A percentile compares a stretch with the other conserved stretches of the same genome.
Conservation (phyloP, 1,140 invertebrate species). For the Magallana angulata region DNA sequence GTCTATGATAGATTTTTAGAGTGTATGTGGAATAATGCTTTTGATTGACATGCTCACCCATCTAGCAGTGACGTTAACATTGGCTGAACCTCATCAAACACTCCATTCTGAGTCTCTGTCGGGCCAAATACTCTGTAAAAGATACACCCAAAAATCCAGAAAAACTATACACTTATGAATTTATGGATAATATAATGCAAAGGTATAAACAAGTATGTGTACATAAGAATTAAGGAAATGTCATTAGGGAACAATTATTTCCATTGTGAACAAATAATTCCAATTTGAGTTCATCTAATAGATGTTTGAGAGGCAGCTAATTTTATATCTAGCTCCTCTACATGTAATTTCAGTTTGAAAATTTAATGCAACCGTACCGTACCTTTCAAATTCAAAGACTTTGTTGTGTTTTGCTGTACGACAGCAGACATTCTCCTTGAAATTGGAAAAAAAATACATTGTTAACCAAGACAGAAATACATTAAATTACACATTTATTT, state of each 20-base stretch:
- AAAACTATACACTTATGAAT: too few species aligned
- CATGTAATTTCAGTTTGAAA: too few species aligned
- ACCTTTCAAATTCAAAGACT: slow-evolving; percentile 78
- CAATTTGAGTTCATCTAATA: too few species aligned
- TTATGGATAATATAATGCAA: too few species aligned
- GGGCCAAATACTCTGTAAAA: slow-evolving; percentile 71
- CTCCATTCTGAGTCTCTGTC: slow-evolving; percentile 67
- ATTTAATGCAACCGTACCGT: neutral
- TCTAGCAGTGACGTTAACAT: slow-evolving; percentile 76
- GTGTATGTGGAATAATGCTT: too few species aligned
- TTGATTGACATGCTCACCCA: slow-evolving; percentile 64
- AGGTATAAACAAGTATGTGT: too few species aligned
- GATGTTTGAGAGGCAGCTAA: too few species aligned
- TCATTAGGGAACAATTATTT: too few species aligned
- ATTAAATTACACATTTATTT: neutral
- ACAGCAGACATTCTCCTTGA: slow-evolving; percentile 76
- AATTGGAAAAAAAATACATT: slow-evolving; percentile 40
- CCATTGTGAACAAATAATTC: too few species aligned
- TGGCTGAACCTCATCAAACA: slow-evolving; percentile 77
- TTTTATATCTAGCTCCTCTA: too few species aligned
- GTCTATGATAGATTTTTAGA: too few species aligned
- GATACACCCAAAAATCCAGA: neutral
- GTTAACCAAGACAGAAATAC: neutral
- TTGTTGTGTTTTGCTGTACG: slow-evolving; percentile 74
- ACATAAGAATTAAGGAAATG: too few species aligned